phyloP scores from a whole-genome alignment of 2,797 vertebrate species.

The Holocentrus rufus region DNA sequence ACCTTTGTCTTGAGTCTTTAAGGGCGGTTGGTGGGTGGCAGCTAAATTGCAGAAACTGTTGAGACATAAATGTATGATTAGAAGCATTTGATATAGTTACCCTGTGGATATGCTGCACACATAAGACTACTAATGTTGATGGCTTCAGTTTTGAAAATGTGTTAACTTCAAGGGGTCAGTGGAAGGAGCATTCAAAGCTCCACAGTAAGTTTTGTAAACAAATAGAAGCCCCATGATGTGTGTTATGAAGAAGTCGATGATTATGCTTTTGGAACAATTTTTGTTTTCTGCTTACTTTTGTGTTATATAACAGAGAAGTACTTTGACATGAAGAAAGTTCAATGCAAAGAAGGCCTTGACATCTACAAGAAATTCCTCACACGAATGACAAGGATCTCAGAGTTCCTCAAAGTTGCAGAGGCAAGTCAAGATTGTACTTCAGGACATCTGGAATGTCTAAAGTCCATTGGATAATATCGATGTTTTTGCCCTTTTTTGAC shows the following conservation, averaged over 20 bases:
- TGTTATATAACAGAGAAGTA: slow-evolving; percentile 89
- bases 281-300: slow-evolving; percentile 6
- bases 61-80: too few relatives aligned
- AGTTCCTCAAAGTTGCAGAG: slow-evolving; percentile 97
- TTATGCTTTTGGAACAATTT: not conserved
- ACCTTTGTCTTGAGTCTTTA: too few relatives aligned
- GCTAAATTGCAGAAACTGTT: too few relatives aligned
- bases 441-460: not conserved
- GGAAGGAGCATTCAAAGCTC: not conserved
- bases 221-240: not conserved
- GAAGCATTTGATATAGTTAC: too few relatives aligned
- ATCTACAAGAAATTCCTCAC: slow-evolving; percentile 98
- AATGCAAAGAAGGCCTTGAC: slow-evolving; percentile 96
- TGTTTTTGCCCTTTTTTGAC: slow-evolving; percentile 1
- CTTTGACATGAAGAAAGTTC: slow-evolving; percentile 98
- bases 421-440: slow-evolving; percentile 71
- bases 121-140: too few relatives aligned
- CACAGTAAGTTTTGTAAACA: not conserved
- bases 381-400: slow-evolving; percentile 95
- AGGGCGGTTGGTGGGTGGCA: too few relatives aligned
- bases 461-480: accelerated
- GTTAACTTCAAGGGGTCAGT: not conserved
- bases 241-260: not conserved
- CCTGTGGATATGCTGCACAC: too few relatives aligned
- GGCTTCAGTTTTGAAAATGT: not conserved